Conservation (phyloP, 2,888 invertebrate species). For the Rhodophaea formosa region DNA sequence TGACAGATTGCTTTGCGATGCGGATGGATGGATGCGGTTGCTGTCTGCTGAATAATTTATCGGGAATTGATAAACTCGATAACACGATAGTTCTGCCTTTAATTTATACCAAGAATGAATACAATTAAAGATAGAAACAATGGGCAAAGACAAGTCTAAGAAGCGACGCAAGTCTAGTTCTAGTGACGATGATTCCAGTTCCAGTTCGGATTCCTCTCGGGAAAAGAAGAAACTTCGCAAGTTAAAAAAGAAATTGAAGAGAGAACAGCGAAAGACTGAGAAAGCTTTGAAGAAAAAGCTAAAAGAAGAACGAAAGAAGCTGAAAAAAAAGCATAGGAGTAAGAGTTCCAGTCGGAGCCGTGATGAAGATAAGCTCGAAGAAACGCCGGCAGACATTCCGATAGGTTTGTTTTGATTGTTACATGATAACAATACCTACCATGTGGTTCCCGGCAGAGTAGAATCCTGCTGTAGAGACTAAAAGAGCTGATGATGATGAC, state of each 20-base stretch:
- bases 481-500: neutral
- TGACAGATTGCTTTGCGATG: too few relatives aligned
- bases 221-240: slow-evolving; percentile 78
- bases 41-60: neutral
- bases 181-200: slow-evolving; percentile 53
- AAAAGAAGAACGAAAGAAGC: slow-evolving; percentile 68
- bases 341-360: slow-evolving; percentile 45
- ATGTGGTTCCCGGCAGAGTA: too few relatives aligned
- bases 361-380: slow-evolving; percentile 39
- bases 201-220: slow-evolving; percentile 68
- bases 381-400: slow-evolving; percentile 64
- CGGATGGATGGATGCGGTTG: neutral
- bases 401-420: slow-evolving; percentile 45
- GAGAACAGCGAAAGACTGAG: slow-evolving; percentile 77
- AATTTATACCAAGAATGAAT: neutral
- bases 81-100: neutral
- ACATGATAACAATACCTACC: too few relatives aligned
- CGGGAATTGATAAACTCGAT: neutral
- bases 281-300: slow-evolving; percentile 77
- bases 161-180: slow-evolving; percentile 53
- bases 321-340: slow-evolving; percentile 55
- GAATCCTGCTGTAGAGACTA: too few relatives aligned
- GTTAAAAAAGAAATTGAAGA: slow-evolving; percentile 78
- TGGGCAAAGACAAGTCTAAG: slow-evolving; percentile 72
- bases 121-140: slow-evolving; percentile 27